Percentiles rank a stretch among this genome's conserved stretches.
phyloP scores from a whole-genome alignment of 2,888 invertebrate genomes.

The Caenorhabditis sp. region DNA sequence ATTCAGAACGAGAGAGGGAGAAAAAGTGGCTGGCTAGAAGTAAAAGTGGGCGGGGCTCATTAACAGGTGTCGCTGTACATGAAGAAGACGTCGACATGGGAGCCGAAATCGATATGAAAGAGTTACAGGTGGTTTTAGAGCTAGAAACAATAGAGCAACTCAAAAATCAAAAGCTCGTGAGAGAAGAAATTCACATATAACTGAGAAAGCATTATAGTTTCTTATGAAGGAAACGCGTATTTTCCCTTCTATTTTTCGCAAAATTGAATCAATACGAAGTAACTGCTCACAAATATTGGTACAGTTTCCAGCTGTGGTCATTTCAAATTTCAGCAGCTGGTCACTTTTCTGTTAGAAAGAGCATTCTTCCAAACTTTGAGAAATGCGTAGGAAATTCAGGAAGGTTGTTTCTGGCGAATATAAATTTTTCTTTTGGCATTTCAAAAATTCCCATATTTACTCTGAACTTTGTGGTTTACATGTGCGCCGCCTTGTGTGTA shows the following conservation, averaged over 20 bases:
- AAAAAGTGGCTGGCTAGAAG: constrained; percentile 7
- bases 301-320: not conserved
- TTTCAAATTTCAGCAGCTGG: not conserved
- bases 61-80: constrained; percentile 32
- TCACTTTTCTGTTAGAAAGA: too few relatives aligned
- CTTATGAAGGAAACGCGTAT: not conserved
- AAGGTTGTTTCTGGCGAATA: constrained; percentile 7
- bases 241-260: not conserved
- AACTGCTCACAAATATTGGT: constrained; percentile 51
- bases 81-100: constrained; percentile 11
- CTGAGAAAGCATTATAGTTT: not conserved
- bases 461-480: constrained; percentile 59
- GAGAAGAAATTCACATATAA: too few relatives aligned
- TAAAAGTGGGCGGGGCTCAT: constrained; percentile 21
- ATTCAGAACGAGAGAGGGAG: constrained; percentile 3
- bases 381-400: not conserved
- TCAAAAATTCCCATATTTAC: constrained; percentile 51
- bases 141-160: not conserved
- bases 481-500: constrained; percentile 37
- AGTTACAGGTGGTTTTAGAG: not conserved
- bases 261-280: constrained; percentile 40
- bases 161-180: too few relatives aligned
- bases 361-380: too few relatives aligned
- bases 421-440: constrained; percentile 27
- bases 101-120: not conserved